Evolutionary conservation across 2,888 invertebrate genomes (phyloP).

Genomic region (Meliscaeva auricollis): DNA sequence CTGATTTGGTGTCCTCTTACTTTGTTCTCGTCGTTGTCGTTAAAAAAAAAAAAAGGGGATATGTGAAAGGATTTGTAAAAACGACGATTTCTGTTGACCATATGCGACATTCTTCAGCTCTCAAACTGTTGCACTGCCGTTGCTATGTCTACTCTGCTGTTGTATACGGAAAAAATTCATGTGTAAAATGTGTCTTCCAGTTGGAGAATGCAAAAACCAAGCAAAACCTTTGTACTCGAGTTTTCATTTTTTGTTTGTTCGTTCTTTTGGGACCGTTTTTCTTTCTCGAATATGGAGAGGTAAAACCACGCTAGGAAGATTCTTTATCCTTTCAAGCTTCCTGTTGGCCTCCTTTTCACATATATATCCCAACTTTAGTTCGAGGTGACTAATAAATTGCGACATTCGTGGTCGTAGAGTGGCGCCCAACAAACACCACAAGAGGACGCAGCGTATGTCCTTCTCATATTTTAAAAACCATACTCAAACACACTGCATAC

Average conservation of each 20-base stretch:
- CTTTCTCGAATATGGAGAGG: neutral
- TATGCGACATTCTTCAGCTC: constrained; percentile 62
- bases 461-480: constrained; percentile 62
- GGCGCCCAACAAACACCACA: constrained; percentile 51
- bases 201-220: constrained; percentile 36
- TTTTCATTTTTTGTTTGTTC: neutral
- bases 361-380: constrained; percentile 68
- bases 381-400: constrained; percentile 74
- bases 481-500: neutral
- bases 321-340: constrained; percentile 2
- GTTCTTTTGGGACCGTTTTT: neutral
- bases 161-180: constrained; percentile 39
- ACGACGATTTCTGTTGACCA: constrained; percentile 57
- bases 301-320: constrained; percentile 19
- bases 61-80: constrained; percentile 67
- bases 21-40: neutral
- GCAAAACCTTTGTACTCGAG: neutral
- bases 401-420: constrained; percentile 61
- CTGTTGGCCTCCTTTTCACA: constrained; percentile 47
- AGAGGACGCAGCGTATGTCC: constrained; percentile 60
- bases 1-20: constrained; percentile 64
- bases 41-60: constrained; percentile 18
- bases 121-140: constrained; percentile 67
- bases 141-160: too few relatives aligned
- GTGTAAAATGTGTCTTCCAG: constrained; percentile 62